A percentile compares a stretch with the other conserved stretches of the same genome.
Conservation (phyloP, 2,888 invertebrate species). For the Netelia melanura region DNA sequence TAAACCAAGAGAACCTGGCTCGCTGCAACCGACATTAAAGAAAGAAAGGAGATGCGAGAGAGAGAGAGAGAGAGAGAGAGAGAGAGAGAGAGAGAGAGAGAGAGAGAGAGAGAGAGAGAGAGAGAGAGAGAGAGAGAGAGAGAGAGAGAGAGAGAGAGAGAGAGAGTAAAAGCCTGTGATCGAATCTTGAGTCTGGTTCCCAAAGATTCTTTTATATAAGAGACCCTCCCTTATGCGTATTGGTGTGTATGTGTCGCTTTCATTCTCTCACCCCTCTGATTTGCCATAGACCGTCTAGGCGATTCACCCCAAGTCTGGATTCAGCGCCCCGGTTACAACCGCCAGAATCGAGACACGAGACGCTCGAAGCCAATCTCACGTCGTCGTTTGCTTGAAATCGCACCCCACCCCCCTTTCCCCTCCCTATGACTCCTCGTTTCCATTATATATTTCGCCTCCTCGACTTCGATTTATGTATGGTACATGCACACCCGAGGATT, state of each 20-base stretch:
- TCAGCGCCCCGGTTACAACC: constrained; percentile 70
- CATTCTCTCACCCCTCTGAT: constrained; percentile 75
- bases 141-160: constrained; percentile 18
- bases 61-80: constrained; percentile 7
- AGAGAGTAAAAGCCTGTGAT: constrained; percentile 80
- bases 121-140: constrained; percentile 5
- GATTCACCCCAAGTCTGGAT: constrained; percentile 60
- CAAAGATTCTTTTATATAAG: constrained; percentile 81
- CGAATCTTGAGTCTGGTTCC: constrained; percentile 84
- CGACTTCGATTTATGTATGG: constrained; percentile 50
- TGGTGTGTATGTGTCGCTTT: constrained; percentile 72
- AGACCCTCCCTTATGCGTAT: constrained; percentile 38
- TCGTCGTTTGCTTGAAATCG: constrained; percentile 42
- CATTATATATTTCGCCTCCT: constrained; percentile 46
- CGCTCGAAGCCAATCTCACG: constrained; percentile 52
- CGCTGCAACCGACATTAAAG: constrained; percentile 3
- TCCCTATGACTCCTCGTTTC: constrained; percentile 1
- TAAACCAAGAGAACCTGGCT: not conserved
- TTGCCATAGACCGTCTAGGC: constrained; percentile 67
- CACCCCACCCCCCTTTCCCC: not conserved
- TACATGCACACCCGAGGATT: constrained; percentile 27
- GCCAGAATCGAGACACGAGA: constrained; percentile 42
- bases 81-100: constrained; percentile 4
- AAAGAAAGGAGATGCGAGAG: constrained; percentile 35
- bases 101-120: constrained; percentile 5